Base-by-base conservation (phyloP, 2,888 invertebrate species). In the Notodonta ziczac region DNA sequence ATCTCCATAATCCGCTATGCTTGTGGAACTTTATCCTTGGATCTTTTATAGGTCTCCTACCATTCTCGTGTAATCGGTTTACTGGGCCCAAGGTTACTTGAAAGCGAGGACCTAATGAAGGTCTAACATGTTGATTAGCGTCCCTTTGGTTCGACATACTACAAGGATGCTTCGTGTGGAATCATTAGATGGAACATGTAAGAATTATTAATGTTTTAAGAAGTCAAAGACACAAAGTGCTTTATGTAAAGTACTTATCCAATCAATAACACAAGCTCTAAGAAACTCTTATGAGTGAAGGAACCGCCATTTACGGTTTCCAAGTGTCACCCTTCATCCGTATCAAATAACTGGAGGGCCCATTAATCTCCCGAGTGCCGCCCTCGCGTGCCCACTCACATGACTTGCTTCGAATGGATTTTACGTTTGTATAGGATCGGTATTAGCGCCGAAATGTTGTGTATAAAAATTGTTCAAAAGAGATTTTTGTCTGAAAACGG, bases 321-420 rank as follows among this genome's bases (percentile, higher is more conserved):
- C 13, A 40, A 52, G 57, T 24, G 63, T 69, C 67, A 66, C 58
- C 48, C 60, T 59, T 57, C 60, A 69, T 67, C 56, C 59, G 61
- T 70, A 69, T 70, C 72, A 73, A 74, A 78, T 76, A 77, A 74
- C 75, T 67, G 60, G 67, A 70, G 59, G 55, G 65, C 66, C 69
- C 77, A 82, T 83, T 83, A 81, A 83, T 82, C 75, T 77, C 60
- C 24, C 58, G 71, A 82, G 80, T 78, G 77, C 62, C 72, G 70
- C 65, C 72, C 61, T 72, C 62, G 52, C 61, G 62, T 62, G 69
- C 70, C 72, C 73, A 78, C 73, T 67, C 76, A 67, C 75, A 60
- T 66, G 65, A 61, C 67, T 74, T 67, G 62, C 63, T 69, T 60
- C 63, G 69, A 76, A 79, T 74, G 66, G 68, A 63, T 66, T 50